Conservation (phyloP, 1,140 invertebrate genomes). For the Rhopalosiphum padi region DNA sequence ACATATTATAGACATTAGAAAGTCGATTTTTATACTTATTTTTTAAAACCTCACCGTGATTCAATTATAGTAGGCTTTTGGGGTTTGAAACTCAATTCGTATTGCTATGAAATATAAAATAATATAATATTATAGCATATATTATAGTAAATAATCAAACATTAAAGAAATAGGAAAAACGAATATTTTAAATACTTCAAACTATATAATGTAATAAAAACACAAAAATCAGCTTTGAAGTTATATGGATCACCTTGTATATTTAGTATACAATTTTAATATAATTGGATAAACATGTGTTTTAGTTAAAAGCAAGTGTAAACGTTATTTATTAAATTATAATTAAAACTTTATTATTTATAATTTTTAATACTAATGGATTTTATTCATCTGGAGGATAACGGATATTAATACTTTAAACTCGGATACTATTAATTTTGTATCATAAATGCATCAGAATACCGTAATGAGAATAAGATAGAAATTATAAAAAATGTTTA, state of each 20-base stretch:
- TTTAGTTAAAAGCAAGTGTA: background rate
- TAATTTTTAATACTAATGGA: constrained; percentile 9
- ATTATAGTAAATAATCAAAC: no score
- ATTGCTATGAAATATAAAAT: no score
- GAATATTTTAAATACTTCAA: background rate
- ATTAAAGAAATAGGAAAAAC: no score
- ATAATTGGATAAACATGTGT: background rate
- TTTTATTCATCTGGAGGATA: background rate
- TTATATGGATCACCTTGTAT: background rate
- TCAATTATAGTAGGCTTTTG: no score
- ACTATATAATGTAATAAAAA: background rate
- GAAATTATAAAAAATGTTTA: background rate
- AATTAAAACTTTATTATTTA: background rate
- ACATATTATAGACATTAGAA: no score
- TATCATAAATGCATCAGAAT: background rate
- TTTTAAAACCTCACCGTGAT: no score
- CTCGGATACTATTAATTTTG: constrained; percentile 7
- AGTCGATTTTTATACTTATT: no score
- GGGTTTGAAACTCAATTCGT: no score
- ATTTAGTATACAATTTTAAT: background rate
- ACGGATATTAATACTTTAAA: background rate
- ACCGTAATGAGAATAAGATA: background rate
- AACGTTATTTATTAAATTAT: constrained; percentile 15
- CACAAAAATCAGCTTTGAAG: background rate
- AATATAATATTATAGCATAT: no score